phyloP scores from a whole-genome alignment of 1,140 invertebrate genomes.

The Choristoneura fumiferana region DNA sequence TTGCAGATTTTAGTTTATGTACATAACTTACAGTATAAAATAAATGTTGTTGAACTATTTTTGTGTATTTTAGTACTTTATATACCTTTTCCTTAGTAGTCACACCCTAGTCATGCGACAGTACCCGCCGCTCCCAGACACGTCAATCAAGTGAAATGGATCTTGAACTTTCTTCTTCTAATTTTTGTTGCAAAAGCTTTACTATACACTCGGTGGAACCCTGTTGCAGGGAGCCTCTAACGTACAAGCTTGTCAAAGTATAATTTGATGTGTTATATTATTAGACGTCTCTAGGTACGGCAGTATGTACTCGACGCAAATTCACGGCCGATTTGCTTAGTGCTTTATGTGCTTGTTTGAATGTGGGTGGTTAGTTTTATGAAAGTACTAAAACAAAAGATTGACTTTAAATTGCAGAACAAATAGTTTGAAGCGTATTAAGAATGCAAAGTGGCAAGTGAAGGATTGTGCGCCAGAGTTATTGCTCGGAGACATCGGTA shows the following conservation, averaged over 20 bases:
- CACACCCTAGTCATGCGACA: background rate
- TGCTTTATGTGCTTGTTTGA: constrained; percentile 36
- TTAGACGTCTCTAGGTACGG: background rate
- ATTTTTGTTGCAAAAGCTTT: too few relatives aligned
- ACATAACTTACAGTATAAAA: constrained; percentile 1
- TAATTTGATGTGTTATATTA: too few relatives aligned
- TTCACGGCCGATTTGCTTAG: constrained; percentile 23
- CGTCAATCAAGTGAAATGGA: too few relatives aligned
- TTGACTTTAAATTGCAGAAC: constrained; percentile 69
- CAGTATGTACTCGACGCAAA: constrained; percentile 12
- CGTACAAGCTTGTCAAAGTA: too few relatives aligned
- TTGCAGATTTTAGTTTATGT: background rate
- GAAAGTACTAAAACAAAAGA: background rate
- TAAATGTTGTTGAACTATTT: constrained; percentile 17
- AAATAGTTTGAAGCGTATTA: constrained; percentile 80
- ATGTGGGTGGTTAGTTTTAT: background rate
- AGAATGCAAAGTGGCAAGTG: constrained; percentile 81
- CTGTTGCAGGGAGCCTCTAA: too few relatives aligned
- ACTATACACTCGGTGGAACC: too few relatives aligned
- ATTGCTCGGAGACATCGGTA: constrained; percentile 63
- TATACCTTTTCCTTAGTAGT: constrained; percentile 7
- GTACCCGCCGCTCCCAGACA: background rate
- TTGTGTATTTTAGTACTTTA: constrained; percentile 17
- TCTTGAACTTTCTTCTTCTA: too few relatives aligned
- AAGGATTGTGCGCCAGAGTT: constrained; percentile 79